Evolutionary conservation across 2,888 invertebrate genomes (phyloP), one percentile per base, ranked within the genome.

Genomic region (Trissolcus japonicus): DNA sequence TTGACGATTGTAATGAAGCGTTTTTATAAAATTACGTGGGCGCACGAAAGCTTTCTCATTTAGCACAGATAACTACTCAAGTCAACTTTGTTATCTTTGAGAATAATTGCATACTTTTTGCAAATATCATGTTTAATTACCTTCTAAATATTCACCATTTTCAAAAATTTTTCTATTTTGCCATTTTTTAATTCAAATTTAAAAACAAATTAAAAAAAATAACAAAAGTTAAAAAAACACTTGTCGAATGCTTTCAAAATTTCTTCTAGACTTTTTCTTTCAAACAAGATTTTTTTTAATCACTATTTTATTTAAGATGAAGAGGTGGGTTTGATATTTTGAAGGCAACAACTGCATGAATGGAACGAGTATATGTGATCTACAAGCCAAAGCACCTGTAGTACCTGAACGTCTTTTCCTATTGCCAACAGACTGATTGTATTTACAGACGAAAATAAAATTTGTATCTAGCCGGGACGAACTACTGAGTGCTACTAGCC

Each of bases 401-500:
- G 54, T 75, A 75, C 74, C 75, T 75, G 56, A 41, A 29, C 6
- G 46, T 9, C 46, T 62, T 62, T 51, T 54, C 29, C 55, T 59
- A 54, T 25, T 16, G 56, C 14, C 40, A 54, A 41, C 29, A 29
- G 21, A n/a, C 53, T 46, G 57, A 29, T 41, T 63, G 14, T 41
- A 25, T 50, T 55, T 63, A 55, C 25, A 4, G 50, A 55, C 50
- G 63, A 77, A 75, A 19, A 46, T 40, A 43, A 43, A 53, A 55
- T 55, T 62, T 29, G 59, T 63, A 55, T 35, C 51, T 55, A 63
- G 62, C 46, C 50, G 50, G 77, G 51, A 59, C 61, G 62, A 68
- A 68, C 68, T 59, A 59, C 63, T 63, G 72, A 69, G 77, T 77
- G 80, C 81, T 81, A 85, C 84, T 84, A 82, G 77, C 79, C 65